These are phyloP conservation scores for Cheilosia vernalis DNA, from an alignment of 2,888 invertebrate species.

Conservation along the genomic window DNA sequence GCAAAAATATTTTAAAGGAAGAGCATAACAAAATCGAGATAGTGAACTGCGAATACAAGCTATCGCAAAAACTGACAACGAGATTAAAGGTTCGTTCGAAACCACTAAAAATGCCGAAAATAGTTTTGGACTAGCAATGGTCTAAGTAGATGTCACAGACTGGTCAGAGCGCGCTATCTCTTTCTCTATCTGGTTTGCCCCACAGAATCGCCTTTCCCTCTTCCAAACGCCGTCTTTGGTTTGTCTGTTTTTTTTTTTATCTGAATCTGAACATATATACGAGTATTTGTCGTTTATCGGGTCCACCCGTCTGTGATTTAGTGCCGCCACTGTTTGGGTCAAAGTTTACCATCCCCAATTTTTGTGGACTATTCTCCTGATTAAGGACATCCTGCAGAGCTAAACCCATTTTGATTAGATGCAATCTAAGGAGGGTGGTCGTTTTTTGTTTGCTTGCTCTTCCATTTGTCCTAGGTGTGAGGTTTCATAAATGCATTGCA, in stretches of 20 bases:
- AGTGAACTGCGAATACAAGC: too few species aligned
- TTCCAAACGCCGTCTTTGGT: background rate
- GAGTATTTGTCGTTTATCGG: background rate
- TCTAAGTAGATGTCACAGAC: too few species aligned
- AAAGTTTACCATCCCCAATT: slow-evolving; percentile 2
- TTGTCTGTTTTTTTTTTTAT: background rate
- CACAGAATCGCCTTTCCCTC: too few species aligned
- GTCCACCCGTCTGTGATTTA: slow-evolving; percentile 13
- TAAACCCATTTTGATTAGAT: slow-evolving; percentile 47
- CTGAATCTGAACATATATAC: background rate
- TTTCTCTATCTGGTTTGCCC: too few species aligned
- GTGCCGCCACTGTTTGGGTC: background rate
- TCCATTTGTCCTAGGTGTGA: slow-evolving; percentile 19
- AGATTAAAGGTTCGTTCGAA: too few species aligned
- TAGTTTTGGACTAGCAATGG: too few species aligned
- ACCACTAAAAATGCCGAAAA: too few species aligned
- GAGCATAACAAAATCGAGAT: too few species aligned
- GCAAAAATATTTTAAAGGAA: too few species aligned
- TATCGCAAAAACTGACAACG: too few species aligned
- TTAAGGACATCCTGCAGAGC: slow-evolving; percentile 11
- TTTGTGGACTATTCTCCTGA: slow-evolving; percentile 33
- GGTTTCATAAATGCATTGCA: slow-evolving; percentile 48
- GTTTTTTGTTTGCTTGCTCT: background rate
- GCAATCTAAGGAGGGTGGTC: slow-evolving; percentile 22
- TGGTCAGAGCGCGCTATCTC: too few species aligned